Conservation (phyloP, 2,797 vertebrate genomes). For the Semaprochilodus insignis region DNA sequence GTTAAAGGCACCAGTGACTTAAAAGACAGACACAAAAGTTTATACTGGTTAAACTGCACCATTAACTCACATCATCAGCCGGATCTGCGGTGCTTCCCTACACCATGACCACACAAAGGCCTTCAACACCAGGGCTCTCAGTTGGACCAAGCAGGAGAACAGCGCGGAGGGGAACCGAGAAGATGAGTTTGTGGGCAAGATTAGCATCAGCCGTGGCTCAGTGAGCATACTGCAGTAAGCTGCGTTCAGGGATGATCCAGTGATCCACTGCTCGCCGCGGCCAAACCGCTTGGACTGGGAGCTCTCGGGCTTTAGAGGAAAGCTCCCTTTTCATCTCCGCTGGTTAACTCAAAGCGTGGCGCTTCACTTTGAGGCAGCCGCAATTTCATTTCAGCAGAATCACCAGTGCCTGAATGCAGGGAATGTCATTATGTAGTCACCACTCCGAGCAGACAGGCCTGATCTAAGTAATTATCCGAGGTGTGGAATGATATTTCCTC, state of each 20-base stretch:
- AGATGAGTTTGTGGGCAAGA: background rate
- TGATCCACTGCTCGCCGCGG: slow-evolving; percentile 17
- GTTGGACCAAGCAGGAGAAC: too few species aligned
- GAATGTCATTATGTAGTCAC: slow-evolving; percentile 13
- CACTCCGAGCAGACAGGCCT: slow-evolving; percentile 11
- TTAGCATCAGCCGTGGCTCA: slow-evolving; percentile 23
- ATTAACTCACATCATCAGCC: slow-evolving; percentile 12
- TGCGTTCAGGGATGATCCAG: slow-evolving; percentile 28
- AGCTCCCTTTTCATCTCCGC: slow-evolving; percentile 43
- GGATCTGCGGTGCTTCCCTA: slow-evolving; percentile 7
- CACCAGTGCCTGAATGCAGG: slow-evolving; percentile 9
- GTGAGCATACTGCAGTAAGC: slow-evolving; percentile 17
- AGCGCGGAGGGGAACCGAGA: too few species aligned
- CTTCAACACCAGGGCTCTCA: background rate
- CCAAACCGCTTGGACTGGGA: slow-evolving; percentile 29
- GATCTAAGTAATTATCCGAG: slow-evolving; percentile 17
- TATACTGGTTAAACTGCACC: slow-evolving; percentile 4
- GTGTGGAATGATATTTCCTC: background rate
- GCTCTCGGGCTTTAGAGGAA: slow-evolving; percentile 38
- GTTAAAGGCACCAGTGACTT: slow-evolving; percentile 24
- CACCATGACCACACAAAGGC: background rate
- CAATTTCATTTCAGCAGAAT: slow-evolving; percentile 35
- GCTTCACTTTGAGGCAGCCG: background rate
- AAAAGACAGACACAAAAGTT: slow-evolving; percentile 34
- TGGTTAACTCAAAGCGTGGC: slow-evolving; percentile 29